Base-by-base conservation (phyloP, 1,140 invertebrate genomes). In the Drosophila prosaltans region DNA sequence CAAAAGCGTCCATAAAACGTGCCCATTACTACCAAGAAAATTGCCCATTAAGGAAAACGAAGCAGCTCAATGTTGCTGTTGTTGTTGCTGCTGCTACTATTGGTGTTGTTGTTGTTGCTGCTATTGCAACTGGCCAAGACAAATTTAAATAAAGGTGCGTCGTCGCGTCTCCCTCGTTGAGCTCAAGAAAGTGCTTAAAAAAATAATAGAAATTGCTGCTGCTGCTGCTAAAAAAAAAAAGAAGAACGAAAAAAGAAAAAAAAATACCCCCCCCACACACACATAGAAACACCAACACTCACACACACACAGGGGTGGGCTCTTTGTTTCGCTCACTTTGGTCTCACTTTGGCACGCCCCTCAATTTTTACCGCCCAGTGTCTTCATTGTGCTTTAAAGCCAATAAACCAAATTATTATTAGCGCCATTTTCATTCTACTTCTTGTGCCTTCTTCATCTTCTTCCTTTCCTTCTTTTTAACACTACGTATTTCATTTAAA, bases 401-500 rank as follows among this genome's bases (percentile, higher is more conserved):
- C 84, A 88, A 91, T 91, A 91, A 91, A 91, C 83, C 81, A 91
- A 91, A 91, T 91, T 91, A 91, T 91, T 91, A 91, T 91, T 91
- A 90, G 78, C 85, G 90, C 83, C 81, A 91, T 91, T 85, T 78
- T 84, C 81, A 74, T 85, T 71, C 74, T 43, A 57, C 41, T 70
- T 68, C 67, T 55, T 30, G 45, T 26, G 32, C 41, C 40, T 24
- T 67, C n/a, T n/a, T 48, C 16, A 16, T 41, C 21, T 28, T 10
- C 11, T 36, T 41, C 39, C 21, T 28, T 40, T 32, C 16, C 39
- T 26, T 64, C 45, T 60, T 72, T 63, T 57, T 57, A 41, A 32
- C 74, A 78, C 78, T 86, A 61, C 66, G 78, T 81, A 86, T 86
- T 86, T 88, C 83, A 88, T 88, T 88, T 88, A 88, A 88, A 88